phyloP scores from a whole-genome alignment of 1,140 invertebrate species.

The Chironomus striatipennis region DNA sequence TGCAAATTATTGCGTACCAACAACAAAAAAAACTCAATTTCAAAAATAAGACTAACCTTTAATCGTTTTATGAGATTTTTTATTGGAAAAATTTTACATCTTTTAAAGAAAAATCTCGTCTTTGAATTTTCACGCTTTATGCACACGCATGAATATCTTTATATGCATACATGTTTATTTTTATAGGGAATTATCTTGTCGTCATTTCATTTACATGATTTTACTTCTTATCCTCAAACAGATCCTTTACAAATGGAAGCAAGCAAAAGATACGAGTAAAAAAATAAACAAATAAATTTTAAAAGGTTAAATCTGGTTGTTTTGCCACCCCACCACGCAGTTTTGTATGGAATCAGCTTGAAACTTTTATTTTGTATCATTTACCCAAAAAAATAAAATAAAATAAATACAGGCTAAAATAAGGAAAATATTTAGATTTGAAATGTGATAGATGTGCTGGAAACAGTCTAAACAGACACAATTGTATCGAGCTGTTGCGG shows the following conservation, averaged over 20 bases:
- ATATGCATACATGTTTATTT: not conserved
- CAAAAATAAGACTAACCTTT: not conserved
- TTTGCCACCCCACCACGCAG: no score
- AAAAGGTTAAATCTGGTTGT: not conserved
- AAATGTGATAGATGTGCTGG: no score
- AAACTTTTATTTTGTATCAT: no score
- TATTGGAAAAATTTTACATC: not conserved
- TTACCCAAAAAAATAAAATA: no score
- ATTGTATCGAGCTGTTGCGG: not conserved
- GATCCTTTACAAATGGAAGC: not conserved
- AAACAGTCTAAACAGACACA: not conserved
- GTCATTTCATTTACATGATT: not conserved
- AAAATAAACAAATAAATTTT: not conserved
- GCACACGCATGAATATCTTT: not conserved
- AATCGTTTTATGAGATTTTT: constrained; percentile 8
- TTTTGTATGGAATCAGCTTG: no score
- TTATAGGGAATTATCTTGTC: constrained; percentile 6
- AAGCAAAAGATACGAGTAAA: not conserved
- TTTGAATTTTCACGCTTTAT: not conserved
- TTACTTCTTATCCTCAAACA: not conserved
- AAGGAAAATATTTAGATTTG: no score
- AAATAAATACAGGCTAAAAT: no score
- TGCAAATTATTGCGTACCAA: no score
- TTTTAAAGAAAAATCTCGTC: not conserved
- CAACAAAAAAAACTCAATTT: no score